Evolutionary conservation across 2,113 vertebrate genomes (phyloP).

Genomic region (Ranitomeya imitator): DNA sequence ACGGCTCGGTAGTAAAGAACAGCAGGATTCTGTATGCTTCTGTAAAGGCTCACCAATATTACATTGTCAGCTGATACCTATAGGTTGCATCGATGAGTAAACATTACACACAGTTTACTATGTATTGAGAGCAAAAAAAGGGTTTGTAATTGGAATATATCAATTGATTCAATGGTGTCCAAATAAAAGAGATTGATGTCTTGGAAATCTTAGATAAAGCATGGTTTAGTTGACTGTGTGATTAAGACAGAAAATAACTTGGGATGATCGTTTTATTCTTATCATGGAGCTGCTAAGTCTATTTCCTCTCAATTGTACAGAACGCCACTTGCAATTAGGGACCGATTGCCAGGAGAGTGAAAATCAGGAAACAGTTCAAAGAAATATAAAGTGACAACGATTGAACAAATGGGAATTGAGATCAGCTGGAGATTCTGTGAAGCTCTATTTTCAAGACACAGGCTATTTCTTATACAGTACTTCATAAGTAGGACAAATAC

Average conservation of each 20-base stretch:
- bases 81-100: no score
- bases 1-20: no score
- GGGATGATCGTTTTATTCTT: slow-evolving; percentile 3
- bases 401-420: not conserved
- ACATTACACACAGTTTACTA: not conserved
- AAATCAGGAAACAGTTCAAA: not conserved
- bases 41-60: no score
- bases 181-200: not conserved
- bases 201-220: not conserved
- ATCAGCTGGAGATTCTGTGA: not conserved
- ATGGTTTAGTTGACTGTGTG: not conserved
- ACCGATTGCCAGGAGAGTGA: not conserved
- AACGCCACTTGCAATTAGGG: slow-evolving; percentile 10
- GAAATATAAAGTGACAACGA: not conserved
- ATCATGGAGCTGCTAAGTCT: not conserved
- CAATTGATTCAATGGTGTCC: not conserved
- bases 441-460: not conserved
- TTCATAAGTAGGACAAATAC: no score
- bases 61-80: no score
- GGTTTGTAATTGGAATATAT: not conserved
- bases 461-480: not conserved
- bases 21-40: no score
- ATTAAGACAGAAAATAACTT: not conserved
- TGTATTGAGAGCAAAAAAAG: not conserved
- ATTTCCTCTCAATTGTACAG: slow-evolving; percentile 31